A percentile compares a stretch with the other conserved stretches of the same genome.
These are phyloP conservation scores for Anas bernieri DNA, from an alignment of 2,797 vertebrate species.

Conservation along the genomic window DNA sequence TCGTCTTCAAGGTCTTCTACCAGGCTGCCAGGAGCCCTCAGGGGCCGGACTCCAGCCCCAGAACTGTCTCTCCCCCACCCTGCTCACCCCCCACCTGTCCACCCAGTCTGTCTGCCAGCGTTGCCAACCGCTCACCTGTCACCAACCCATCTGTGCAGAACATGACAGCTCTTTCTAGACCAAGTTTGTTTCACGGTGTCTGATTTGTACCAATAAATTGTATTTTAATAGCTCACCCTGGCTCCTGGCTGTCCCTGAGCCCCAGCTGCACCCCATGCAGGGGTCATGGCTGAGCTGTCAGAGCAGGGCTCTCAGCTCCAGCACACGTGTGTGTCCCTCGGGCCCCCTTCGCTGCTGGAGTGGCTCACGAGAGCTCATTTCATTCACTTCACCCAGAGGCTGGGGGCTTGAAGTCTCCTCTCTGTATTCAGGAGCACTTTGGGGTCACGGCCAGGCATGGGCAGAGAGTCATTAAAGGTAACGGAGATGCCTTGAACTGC, in stretches of 20 bases:
- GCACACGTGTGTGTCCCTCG: fast-evolving
- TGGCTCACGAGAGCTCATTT: background rate
- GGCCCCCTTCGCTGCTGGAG: background rate
- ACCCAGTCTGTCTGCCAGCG: constrained; percentile 13
- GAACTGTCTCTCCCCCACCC: background rate
- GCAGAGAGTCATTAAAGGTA: background rate
- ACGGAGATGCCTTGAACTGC: background rate
- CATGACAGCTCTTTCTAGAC: constrained; percentile 43
- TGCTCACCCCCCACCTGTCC: constrained; percentile 33
- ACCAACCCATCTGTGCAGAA: constrained; percentile 59
- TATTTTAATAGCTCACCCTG: constrained; percentile 68
- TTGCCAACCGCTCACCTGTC: constrained; percentile 7
- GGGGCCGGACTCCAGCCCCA: background rate
- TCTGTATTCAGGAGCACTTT: background rate
- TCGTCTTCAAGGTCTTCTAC: background rate
- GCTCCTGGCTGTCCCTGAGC: background rate
- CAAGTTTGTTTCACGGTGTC: constrained; percentile 41
- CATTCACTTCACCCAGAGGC: background rate
- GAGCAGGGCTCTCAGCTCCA: background rate
- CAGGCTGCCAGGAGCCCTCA: background rate
- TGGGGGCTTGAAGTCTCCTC: background rate
- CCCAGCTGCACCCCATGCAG: background rate
- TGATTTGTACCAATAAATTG: constrained; percentile 73
- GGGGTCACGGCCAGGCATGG: background rate
- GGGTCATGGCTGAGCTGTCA: background rate